These are phyloP conservation scores for Sebastolobus altivelis DNA, from an alignment of 2,797 vertebrate genomes.

Conservation along the genomic window DNA sequence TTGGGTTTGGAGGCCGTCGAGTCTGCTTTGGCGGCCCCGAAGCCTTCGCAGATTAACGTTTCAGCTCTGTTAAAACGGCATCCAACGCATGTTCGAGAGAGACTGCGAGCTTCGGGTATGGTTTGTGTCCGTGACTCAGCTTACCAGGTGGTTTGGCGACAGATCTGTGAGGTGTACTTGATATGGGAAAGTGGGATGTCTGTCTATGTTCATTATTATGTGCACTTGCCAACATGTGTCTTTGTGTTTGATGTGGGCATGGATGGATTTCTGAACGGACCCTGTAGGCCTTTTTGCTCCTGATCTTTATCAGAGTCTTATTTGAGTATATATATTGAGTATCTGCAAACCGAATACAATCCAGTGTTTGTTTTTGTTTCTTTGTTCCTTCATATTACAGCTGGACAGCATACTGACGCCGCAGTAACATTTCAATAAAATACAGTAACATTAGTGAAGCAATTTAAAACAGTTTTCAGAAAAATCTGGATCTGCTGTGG, in stretches of 20 bases:
- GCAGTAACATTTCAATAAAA: background rate
- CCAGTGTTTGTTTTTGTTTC: background rate
- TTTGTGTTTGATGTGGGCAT: conserved; percentile 29
- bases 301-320: background rate
- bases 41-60: conserved; percentile 36
- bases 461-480: background rate
- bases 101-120: conserved; percentile 7
- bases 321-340: background rate
- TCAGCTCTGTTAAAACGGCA: conserved; percentile 23
- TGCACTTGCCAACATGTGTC: conserved; percentile 32
- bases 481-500: background rate
- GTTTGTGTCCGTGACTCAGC: conserved; percentile 13
- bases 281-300: background rate
- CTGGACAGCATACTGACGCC: background rate
- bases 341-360: background rate
- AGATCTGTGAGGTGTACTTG: conserved; percentile 25
- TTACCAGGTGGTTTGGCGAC: conserved; percentile 57
- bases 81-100: conserved; percentile 43
- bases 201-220: conserved; percentile 9
- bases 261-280: conserved; percentile 12
- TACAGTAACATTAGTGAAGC: background rate
- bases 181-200: conserved; percentile 13
- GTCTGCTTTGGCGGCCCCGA: conserved; percentile 42
- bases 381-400: background rate
- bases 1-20: conserved; percentile 53